Evolutionary conservation across 2,797 vertebrate genomes (phyloP).

Genomic region (Enteromius anoplus): DNA sequence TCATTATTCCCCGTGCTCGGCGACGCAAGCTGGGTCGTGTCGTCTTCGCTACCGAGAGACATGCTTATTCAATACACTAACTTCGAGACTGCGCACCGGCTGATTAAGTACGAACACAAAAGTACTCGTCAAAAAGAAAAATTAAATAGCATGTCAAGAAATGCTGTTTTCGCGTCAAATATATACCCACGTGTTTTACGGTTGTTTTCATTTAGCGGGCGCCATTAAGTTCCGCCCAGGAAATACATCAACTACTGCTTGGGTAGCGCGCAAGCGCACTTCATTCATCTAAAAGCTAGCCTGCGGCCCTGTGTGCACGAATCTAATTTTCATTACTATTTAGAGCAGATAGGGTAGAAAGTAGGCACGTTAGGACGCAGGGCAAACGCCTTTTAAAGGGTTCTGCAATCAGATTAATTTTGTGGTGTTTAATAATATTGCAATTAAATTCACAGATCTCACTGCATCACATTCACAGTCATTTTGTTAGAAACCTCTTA

Average conservation of each 20-base stretch:
- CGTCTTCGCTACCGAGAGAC: background rate
- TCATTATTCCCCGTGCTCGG: background rate
- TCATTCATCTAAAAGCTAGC: background rate
- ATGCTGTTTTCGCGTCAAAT: background rate
- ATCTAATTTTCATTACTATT: too few relatives aligned
- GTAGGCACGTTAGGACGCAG: too few relatives aligned
- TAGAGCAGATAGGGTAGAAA: too few relatives aligned
- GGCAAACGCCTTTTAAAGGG: background rate
- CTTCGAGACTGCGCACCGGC: background rate
- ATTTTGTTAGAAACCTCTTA: background rate
- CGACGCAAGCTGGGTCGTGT: background rate
- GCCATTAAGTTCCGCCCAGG: background rate
- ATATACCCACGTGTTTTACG: background rate
- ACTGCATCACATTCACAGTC: background rate
- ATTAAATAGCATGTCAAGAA: too few relatives aligned
- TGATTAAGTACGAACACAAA: background rate
- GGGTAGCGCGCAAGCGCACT: background rate
- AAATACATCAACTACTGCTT: background rate
- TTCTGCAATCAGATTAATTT: too few relatives aligned
- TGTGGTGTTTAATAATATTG: background rate
- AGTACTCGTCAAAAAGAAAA: background rate
- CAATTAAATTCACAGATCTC: background rate
- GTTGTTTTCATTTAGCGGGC: background rate
- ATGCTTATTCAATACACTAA: background rate
- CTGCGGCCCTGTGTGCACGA: too few relatives aligned